Evolutionary conservation across 1,140 invertebrate genomes (phyloP).

Genomic region (Dendroctonus valens): DNA sequence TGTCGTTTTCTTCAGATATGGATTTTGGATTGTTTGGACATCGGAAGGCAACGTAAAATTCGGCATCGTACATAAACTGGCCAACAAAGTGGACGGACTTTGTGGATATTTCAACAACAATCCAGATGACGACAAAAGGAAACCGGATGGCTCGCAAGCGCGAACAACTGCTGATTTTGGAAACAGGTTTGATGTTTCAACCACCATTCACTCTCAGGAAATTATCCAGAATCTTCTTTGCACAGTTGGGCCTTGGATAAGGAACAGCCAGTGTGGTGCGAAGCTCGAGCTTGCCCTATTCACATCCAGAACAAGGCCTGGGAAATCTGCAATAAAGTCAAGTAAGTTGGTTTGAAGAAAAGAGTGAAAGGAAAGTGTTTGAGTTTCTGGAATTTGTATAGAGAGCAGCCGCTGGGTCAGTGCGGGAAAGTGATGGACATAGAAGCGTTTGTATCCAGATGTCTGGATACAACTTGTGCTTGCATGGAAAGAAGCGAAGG

Average conservation of each 20-base stretch:
- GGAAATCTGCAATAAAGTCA: conserved; percentile 61
- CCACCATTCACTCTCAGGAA: no score
- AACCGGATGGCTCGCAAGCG: conserved; percentile 64
- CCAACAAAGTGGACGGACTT: conserved; percentile 67
- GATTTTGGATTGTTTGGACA: conserved; percentile 72
- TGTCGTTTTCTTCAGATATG: conserved; percentile 53
- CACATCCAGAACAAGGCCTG: conserved; percentile 62
- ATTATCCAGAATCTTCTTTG: neutral
- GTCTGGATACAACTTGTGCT: conserved; percentile 70
- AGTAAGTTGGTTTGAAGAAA: conserved; percentile 47
- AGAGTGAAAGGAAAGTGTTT: neutral
- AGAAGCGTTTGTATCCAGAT: conserved; percentile 67
- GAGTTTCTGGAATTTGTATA: conserved; percentile 42
- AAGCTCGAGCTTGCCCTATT: conserved; percentile 57
- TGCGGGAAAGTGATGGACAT: conserved; percentile 62
- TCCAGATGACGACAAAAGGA: conserved; percentile 64
- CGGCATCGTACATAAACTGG: conserved; percentile 63
- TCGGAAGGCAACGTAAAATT: conserved; percentile 68
- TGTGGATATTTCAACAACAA: conserved; percentile 75
- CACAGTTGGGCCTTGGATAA: conserved; percentile 62
- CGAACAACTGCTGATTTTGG: conserved; percentile 69
- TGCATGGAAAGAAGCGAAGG: conserved; percentile 57
- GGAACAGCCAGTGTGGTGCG: conserved; percentile 55
- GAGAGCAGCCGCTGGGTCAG: conserved; percentile 58
- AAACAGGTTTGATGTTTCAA: conserved; percentile 50